Evolutionary conservation across 37 sponge, comb jelly and placozoan species (phyloP), one percentile per base, ranked within the genome.

Genomic region (Ephydatia muelleri): DNA sequence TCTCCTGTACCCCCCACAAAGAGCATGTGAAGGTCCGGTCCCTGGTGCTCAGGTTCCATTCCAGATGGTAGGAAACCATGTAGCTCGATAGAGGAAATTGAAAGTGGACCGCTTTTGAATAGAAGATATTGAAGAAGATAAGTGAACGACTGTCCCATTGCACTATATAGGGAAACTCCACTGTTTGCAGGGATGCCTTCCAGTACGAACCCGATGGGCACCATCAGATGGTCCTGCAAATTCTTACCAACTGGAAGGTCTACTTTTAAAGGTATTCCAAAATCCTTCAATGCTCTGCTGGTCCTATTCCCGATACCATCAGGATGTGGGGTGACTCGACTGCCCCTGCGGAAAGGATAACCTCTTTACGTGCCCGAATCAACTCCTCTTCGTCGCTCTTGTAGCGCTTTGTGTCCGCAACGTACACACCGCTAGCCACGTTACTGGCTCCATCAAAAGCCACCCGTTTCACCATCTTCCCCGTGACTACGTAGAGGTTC

Each of bases 241-340:
- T 95, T 95, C 83, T 90, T 74, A 27, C 96, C 96, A 3, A 95
- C 96, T 23, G 95, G 96, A 37, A 96, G 73, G 25, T 92, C 91
- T 33, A 73, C 67, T 14, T 31, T 30, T 19, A 89, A 76, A 43
- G 73, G 57, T 1, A 96, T 74, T 2, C 73, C 39, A 38, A 78
- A 74, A 0, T n/a, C 23, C 2, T 70, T 68, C 6, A 96, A 47
- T 93, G 86, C 0, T 86, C 90, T 25, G 48, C 40, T 12, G 95
- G 97, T 9, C 97, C 97, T 32, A 96, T 82, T 2, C 97, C 97
- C 32, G 97, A 93, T 31, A 91, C 31, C 77, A 93, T 80, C 13
- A 96, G 86, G 16, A 91, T 86, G 30, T 94, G 89, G 8, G 97
- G 80, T 9, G 97, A 79, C 19, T 85, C 87, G 0, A 96, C 81